A percentile compares a stretch with the other conserved stretches of the same genome.
Conservation (phyloP, 2,113 vertebrate species). For the Vidua chalybeata region DNA sequence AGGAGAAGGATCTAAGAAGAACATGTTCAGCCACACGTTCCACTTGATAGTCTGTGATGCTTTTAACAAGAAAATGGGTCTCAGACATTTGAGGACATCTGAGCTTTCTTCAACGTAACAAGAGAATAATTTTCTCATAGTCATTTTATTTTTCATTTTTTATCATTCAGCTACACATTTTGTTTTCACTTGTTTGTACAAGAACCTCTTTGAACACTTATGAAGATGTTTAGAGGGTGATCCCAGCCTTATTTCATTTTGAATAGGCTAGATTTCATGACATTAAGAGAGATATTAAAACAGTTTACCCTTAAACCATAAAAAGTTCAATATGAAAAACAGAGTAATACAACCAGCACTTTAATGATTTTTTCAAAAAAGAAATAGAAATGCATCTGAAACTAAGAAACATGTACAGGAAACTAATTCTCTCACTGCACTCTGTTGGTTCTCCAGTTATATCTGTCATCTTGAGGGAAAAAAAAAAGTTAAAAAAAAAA, state of each 20-base stretch:
- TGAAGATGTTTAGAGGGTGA: background rate
- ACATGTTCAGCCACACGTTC: background rate
- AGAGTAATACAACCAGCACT: background rate
- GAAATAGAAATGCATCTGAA: background rate
- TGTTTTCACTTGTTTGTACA: background rate
- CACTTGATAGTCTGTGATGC: rapidly evolving
- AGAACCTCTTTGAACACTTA: background rate
- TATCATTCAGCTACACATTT: background rate
- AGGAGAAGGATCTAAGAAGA: background rate
- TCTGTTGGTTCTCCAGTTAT: background rate
- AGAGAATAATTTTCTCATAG: background rate
- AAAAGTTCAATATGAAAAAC: background rate
- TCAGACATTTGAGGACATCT: background rate
- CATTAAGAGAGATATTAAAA: background rate
- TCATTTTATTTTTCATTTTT: background rate
- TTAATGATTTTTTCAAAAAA: background rate
- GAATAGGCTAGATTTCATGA: background rate
- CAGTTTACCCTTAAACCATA: background rate
- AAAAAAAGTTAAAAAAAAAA: background rate
- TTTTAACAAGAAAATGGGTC: background rate
- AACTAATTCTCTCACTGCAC: background rate
- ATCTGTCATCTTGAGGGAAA: background rate
- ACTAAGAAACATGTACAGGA: background rate
- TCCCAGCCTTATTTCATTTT: background rate
- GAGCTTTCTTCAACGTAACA: background rate